Conservation (phyloP, 2,797 vertebrate species). For the Odontamblyopus lacepedii region DNA sequence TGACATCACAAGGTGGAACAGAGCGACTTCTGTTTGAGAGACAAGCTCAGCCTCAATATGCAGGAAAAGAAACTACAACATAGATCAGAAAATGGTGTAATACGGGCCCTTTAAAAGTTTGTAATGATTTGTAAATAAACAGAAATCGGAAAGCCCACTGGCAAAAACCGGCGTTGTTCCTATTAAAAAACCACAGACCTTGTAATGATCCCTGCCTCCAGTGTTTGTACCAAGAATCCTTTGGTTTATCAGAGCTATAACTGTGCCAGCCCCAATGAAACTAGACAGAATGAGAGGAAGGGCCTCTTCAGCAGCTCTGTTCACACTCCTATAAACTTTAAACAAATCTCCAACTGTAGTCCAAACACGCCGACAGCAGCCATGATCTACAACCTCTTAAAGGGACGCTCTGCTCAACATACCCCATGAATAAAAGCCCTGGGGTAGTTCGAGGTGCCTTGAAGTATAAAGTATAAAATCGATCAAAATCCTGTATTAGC, state of each 20-base stretch:
- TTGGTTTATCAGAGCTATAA: slow-evolving; percentile 33
- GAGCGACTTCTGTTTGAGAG: too few species aligned
- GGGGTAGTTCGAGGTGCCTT: not conserved
- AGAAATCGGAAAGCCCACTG: not conserved
- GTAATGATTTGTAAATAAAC: not conserved
- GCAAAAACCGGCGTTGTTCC: not conserved
- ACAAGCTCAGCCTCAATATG: too few species aligned
- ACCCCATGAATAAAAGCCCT: slow-evolving; percentile 20
- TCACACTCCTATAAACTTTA: slow-evolving; percentile 64
- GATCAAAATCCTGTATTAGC: not conserved
- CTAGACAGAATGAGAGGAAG: slow-evolving; percentile 49
- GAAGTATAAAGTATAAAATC: slow-evolving; percentile 13
- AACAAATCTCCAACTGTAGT: slow-evolving; percentile 55
- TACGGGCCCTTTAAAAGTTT: not conserved
- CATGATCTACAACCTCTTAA: slow-evolving; percentile 47
- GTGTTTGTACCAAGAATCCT: slow-evolving; percentile 35
- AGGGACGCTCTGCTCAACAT: slow-evolving; percentile 39
- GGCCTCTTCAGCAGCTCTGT: slow-evolving; percentile 56
- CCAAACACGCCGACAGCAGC: slow-evolving; percentile 60
- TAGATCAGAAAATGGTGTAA: too few species aligned
- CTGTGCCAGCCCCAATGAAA: slow-evolving; percentile 26
- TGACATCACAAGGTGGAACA: too few species aligned
- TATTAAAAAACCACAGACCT: not conserved
- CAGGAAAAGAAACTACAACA: too few species aligned
- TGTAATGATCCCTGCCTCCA: slow-evolving; percentile 40